Percentiles rank a stretch among this genome's conserved stretches.
phyloP scores from a whole-genome alignment of 2,113 vertebrate genomes.

The Nanorana parkeri region DNA sequence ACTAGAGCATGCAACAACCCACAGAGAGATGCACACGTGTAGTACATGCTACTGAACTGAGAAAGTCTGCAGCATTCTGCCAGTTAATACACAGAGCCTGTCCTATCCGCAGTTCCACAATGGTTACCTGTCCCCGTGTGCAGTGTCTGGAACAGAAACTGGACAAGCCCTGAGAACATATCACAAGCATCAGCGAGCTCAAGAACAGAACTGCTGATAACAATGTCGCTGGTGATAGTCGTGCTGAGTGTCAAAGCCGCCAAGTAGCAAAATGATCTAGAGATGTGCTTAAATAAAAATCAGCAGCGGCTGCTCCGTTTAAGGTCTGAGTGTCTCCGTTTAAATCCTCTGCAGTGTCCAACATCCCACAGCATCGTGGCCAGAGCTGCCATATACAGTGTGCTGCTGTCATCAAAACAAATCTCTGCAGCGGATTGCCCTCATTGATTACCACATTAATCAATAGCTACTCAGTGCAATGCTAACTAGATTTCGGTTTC shows the following conservation, averaged over 20 bases:
- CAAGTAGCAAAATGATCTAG: constrained; percentile 60
- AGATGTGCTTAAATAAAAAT: constrained; percentile 59
- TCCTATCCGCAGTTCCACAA: constrained; percentile 9
- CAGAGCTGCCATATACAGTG: constrained; percentile 61
- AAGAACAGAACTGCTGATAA: constrained; percentile 66
- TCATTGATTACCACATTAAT: constrained; percentile 69
- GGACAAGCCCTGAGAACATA: constrained; percentile 77
- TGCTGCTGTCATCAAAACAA: constrained; percentile 72
- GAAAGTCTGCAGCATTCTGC: background rate
- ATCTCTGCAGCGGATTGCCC: constrained; percentile 74
- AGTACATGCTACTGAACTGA: background rate
- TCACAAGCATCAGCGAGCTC: constrained; percentile 67
- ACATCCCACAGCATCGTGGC: constrained; percentile 60
- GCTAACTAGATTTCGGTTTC: constrained; percentile 56
- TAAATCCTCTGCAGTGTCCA: constrained; percentile 68
- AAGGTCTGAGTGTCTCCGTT: constrained; percentile 62
- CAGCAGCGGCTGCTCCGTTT: constrained; percentile 62
- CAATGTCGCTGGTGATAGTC: constrained; percentile 64
- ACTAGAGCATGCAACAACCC: background rate
- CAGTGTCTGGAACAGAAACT: constrained; percentile 72
- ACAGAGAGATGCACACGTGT: background rate
- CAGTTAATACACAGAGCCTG: constrained; percentile 17
- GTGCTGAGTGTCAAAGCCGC: constrained; percentile 61
- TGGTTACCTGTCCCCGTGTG: constrained; percentile 77
- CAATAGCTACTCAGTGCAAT: constrained; percentile 54